Conservation (phyloP, 2,888 invertebrate species). For the Disparrhopalites patrizii region DNA sequence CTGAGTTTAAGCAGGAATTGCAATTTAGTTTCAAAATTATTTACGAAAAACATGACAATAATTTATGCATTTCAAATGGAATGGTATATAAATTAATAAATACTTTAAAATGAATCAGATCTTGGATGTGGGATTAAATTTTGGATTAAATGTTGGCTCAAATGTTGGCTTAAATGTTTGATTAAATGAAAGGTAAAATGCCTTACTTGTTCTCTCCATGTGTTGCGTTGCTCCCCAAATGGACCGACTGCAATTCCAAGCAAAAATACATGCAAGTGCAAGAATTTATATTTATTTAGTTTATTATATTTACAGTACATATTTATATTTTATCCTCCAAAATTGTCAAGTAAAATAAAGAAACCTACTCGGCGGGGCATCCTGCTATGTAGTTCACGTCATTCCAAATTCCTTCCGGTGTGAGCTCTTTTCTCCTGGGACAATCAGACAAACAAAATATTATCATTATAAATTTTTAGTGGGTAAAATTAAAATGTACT, state of each 20-base stretch:
- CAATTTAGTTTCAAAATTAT: too few species aligned
- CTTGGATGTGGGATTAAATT: too few species aligned
- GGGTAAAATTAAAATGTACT: too few species aligned
- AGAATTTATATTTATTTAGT: not conserved
- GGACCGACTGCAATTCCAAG: constrained; percentile 11
- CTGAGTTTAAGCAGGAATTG: too few species aligned
- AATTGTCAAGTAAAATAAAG: not conserved
- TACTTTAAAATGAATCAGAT: too few species aligned
- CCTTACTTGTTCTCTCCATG: constrained; percentile 20
- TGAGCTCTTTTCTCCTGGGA: constrained; percentile 17
- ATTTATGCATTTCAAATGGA: too few species aligned
- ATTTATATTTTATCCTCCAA: not conserved
- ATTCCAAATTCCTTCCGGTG: constrained; percentile 17
- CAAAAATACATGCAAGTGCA: not conserved
- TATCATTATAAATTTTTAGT: too few species aligned
- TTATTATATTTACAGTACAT: not conserved
- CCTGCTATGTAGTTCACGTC: constrained; percentile 27
- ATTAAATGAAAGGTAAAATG: not conserved
- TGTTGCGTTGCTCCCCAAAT: constrained; percentile 26
- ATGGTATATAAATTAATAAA: too few species aligned
- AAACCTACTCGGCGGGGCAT: constrained; percentile 23
- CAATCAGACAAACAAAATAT: too few species aligned
- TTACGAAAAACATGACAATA: too few species aligned
- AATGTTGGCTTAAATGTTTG: not conserved
- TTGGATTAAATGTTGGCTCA: too few species aligned